These are phyloP conservation scores for Aphis craccivora DNA, from an alignment of 1,140 invertebrate species.

Conservation along the genomic window DNA sequence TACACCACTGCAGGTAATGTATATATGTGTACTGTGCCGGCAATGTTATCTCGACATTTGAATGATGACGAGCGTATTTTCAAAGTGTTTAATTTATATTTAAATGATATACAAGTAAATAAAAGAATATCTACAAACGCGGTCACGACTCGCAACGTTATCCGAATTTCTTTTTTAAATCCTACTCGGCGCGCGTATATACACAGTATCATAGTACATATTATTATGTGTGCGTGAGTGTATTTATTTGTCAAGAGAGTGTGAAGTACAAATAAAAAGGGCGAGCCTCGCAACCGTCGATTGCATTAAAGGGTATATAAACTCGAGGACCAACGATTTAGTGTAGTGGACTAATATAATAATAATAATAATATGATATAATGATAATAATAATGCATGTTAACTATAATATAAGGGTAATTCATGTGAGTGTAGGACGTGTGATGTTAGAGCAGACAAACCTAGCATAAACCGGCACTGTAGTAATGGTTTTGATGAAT, in stretches of 20 bases:
- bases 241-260: background rate
- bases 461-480: background rate
- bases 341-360: background rate
- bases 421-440: background rate
- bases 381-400: background rate
- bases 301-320: background rate
- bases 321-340: background rate
- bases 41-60: background rate
- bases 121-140: background rate
- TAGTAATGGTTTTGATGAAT: background rate
- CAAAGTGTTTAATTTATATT: background rate
- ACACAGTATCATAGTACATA: background rate
- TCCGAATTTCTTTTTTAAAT: background rate
- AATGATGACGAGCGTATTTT: conserved; percentile 8
- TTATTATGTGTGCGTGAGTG: background rate
- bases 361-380: background rate
- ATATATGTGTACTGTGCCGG: background rate
- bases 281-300: background rate
- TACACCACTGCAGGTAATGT: background rate
- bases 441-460: conserved; percentile 19
- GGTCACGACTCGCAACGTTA: background rate
- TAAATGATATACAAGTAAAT: background rate
- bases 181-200: background rate
- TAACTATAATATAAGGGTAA: background rate
- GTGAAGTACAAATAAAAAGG: conserved; percentile 14